Evolutionary conservation across 2,888 invertebrate genomes (phyloP), one percentile per base, ranked within the genome.

Genomic region (Orthonychiurus folsomi): DNA sequence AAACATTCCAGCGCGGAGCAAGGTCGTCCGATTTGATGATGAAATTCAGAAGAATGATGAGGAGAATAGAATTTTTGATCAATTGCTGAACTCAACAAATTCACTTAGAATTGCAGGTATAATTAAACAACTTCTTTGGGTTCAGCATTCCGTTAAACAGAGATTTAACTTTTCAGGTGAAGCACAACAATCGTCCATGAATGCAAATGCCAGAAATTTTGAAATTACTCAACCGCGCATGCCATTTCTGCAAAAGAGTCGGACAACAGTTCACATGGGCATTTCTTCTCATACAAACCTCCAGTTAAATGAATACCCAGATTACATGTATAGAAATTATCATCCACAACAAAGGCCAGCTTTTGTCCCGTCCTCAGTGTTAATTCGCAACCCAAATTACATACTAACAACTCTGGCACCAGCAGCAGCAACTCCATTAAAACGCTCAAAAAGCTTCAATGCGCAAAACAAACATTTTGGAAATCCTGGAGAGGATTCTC

Each of bases 1-100:
- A 65, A 89, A 86, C 73, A 84, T 89, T 26, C 66, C 66, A 50
- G 64, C 23, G 26, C 27, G 50, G 24, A 50, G 48, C 24, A 27
- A 64, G 5, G 50, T 66, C 48, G 68, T 68, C 18, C 26, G 68
- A 52, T 70, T 68, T 59, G 67, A 67, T 57, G 70, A 68, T 50
- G 67, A 64, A 23, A 63, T 56, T 18, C 26, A 24, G 50, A 28
- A 3, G 37, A 62, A 26, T 54, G 60, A 15, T 15, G 27, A 18
- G 15, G 52, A 20, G 50, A 23, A 5, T 21, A 25, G n/a, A 3
- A 26, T 55, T 20, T 15, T 15, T 9, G 26, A 26, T n/a, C 56
- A 55, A 23, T 23, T 55, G 52, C 52, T 52, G 20, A 52, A 12
- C n/a, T 37, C 37, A 37, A 37, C 37, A 15, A 37, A 15, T 5